Evolutionary conservation across 2,797 vertebrate species (phyloP).

Genomic region (Gadopsis marmoratus): DNA sequence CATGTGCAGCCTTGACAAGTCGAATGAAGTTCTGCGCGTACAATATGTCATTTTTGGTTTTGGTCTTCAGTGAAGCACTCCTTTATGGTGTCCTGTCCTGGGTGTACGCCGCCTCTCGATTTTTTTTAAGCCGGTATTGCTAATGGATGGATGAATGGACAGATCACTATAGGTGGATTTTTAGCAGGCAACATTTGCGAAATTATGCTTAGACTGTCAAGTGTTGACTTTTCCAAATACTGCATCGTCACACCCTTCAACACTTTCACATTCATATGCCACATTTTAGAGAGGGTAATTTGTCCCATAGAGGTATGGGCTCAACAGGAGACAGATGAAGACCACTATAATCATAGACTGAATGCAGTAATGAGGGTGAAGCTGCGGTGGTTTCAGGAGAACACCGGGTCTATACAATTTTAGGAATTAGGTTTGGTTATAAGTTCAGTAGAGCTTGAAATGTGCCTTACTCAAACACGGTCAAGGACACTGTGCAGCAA

Average conservation of each 20-base stretch:
- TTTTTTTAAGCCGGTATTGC: neutral
- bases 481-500: slow-evolving; percentile 16
- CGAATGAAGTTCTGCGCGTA: neutral
- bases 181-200: neutral
- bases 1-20: slow-evolving; percentile 8
- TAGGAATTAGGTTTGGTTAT: neutral
- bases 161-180: neutral
- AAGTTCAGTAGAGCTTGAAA: slow-evolving; percentile 17
- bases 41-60: neutral
- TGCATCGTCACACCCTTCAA: neutral
- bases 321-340: neutral
- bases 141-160: neutral
- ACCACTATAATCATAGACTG: slow-evolving; percentile 5
- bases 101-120: neutral
- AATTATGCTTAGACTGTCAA: neutral
- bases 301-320: neutral
- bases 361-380: neutral
- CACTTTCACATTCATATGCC: neutral
- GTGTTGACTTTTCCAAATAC: neutral
- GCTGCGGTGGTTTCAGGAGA: slow-evolving; percentile 13
- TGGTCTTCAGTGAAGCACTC: neutral
- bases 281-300: neutral
- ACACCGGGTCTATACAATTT: neutral
- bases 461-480: slow-evolving; percentile 1
- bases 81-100: neutral